phyloP scores from a whole-genome alignment of 2,888 invertebrate species.

The Stomorhina lunata region DNA sequence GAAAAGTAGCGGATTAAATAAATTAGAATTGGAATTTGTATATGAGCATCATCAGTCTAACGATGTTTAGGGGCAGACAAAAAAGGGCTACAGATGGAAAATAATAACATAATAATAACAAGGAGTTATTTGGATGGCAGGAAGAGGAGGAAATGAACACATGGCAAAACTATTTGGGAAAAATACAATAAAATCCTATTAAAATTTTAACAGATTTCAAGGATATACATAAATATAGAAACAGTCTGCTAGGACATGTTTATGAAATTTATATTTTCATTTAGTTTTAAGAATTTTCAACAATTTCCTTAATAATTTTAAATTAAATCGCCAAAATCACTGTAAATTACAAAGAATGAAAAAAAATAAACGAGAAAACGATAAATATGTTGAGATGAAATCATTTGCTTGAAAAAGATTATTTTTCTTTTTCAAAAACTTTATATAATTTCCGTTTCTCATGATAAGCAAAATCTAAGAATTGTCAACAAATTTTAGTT shows the following conservation, averaged over 20 bases:
- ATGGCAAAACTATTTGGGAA: neutral
- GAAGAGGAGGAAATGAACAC: neutral
- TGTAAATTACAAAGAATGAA: too few relatives aligned
- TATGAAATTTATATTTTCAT: neutral
- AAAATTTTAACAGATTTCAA: neutral
- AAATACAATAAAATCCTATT: neutral
- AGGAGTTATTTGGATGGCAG: too few relatives aligned
- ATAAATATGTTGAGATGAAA: too few relatives aligned
- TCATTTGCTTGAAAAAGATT: too few relatives aligned
- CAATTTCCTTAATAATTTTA: conserved; percentile 45
- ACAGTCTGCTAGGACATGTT: neutral
- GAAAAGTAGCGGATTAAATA: conserved; percentile 24
- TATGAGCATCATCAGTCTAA: neutral
- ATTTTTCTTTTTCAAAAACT: conserved; percentile 38
- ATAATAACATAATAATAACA: neutral
- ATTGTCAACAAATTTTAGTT: conserved; percentile 52
- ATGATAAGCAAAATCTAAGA: conserved; percentile 49
- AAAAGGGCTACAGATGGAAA: neutral
- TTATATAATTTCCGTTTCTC: conserved; percentile 57
- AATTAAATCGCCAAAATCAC: conserved; percentile 46
- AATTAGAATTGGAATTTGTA: conserved; percentile 18
- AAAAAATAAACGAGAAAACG: too few relatives aligned
- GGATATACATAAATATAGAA: neutral
- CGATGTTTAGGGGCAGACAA: neutral
- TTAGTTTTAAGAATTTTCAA: conserved; percentile 16